phyloP scores from a whole-genome alignment of 2,888 invertebrate genomes.

The Pachydiplax longipennis region DNA sequence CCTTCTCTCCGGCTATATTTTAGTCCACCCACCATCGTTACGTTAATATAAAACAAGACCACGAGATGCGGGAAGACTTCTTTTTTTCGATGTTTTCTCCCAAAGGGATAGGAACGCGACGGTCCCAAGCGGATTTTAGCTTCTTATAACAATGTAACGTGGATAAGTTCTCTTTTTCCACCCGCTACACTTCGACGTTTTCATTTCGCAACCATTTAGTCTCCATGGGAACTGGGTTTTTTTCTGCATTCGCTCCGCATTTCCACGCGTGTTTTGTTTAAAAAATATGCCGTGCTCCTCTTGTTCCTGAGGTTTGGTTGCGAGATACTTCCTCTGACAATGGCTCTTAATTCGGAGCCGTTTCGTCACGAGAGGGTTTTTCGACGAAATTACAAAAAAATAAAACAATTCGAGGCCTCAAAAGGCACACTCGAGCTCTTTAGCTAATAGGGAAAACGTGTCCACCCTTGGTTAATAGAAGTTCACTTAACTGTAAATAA shows the following conservation, averaged over 20 bases:
- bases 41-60: neutral
- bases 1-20: neutral
- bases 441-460: neutral
- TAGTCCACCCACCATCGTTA: neutral
- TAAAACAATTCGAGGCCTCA: neutral
- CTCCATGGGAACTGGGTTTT: slow-evolving; percentile 5
- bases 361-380: slow-evolving; percentile 28
- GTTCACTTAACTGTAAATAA: neutral
- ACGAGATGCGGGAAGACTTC: neutral
- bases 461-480: neutral
- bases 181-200: slow-evolving; percentile 15
- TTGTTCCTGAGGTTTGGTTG: neutral
- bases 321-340: neutral
- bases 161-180: neutral
- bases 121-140: slow-evolving; percentile 24
- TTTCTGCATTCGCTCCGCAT: neutral
- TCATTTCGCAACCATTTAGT: slow-evolving; percentile 13
- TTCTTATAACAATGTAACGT: slow-evolving; percentile 6
- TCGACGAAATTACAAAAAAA: slow-evolving; percentile 25
- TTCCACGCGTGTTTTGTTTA: slow-evolving; percentile 20
- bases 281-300: neutral
- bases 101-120: neutral
- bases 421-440: slow-evolving; percentile 19
- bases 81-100: neutral
- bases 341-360: neutral